Evolutionary conservation across 2,888 invertebrate genomes (phyloP).

Genomic region (Limnephilus lunatus): DNA sequence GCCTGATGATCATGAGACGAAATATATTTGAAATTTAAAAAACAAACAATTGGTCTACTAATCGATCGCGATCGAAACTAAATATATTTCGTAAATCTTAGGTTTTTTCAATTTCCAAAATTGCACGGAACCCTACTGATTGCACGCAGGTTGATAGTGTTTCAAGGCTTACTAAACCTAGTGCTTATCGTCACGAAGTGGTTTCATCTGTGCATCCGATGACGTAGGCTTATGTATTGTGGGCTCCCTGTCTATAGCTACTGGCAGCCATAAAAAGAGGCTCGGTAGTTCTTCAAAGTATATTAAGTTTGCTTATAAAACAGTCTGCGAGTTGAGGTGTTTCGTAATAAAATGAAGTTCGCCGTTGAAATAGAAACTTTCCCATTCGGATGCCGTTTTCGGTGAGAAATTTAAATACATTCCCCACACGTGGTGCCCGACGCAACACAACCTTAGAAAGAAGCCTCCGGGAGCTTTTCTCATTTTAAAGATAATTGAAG

Average conservation of each 20-base stretch:
- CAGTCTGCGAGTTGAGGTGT: constrained; percentile 35
- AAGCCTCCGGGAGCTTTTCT: constrained; percentile 45
- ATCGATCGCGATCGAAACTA: neutral
- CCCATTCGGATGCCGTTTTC: constrained; percentile 57
- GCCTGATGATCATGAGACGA: too few relatives aligned
- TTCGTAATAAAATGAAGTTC: constrained; percentile 46
- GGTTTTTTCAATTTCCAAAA: too few relatives aligned
- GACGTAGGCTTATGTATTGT: neutral
- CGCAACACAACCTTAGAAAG: constrained; percentile 41
- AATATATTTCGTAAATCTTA: neutral
- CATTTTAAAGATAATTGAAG: constrained; percentile 61
- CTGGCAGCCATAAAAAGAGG: neutral
- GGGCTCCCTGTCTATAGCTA: neutral
- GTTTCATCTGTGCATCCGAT: neutral
- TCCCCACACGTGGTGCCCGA: constrained; percentile 60
- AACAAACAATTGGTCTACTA: neutral
- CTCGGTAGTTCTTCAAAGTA: constrained; percentile 20
- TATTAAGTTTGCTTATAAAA: neutral
- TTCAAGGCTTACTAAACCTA: neutral
- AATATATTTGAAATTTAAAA: too few relatives aligned
- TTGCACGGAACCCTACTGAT: neutral
- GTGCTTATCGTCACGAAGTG: too few relatives aligned
- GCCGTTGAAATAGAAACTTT: constrained; percentile 58
- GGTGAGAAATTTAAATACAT: constrained; percentile 61
- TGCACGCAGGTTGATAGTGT: too few relatives aligned